Percentiles rank a stretch among this genome's conserved stretches.
phyloP scores from a whole-genome alignment of 2,797 vertebrate species.

The Anableps anableps region DNA sequence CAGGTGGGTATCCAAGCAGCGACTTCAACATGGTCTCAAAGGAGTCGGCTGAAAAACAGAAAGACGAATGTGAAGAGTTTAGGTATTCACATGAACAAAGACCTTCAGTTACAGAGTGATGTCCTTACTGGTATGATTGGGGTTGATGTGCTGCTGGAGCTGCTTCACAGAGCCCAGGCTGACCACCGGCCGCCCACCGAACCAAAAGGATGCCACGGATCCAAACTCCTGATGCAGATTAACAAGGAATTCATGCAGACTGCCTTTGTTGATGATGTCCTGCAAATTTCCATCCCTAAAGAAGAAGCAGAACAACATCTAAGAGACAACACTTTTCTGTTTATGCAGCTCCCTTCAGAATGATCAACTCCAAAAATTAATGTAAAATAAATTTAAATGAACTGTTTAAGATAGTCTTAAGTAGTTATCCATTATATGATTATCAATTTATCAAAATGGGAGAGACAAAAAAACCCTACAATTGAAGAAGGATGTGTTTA shows the following conservation, averaged over 20 bases:
- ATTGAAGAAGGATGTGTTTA: too few species aligned
- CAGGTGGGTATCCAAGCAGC: constrained; percentile 90
- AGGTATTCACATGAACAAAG: not conserved
- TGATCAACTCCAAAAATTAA: not conserved
- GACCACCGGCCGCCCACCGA: constrained; percentile 91
- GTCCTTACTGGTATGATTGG: constrained; percentile 88
- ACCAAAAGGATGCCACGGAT: constrained; percentile 94
- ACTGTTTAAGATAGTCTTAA: not conserved
- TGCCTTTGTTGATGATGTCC: constrained; percentile 90
- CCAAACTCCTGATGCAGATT: constrained; percentile 91
- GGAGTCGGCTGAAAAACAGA: constrained; percentile 85
- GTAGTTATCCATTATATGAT: not conserved
- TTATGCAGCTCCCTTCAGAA: not conserved
- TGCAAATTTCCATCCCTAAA: constrained; percentile 94
- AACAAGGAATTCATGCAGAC: constrained; percentile 94
- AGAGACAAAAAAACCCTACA: not conserved
- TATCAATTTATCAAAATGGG: not conserved
- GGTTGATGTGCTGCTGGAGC: constrained; percentile 92
- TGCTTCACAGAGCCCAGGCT: constrained; percentile 89
- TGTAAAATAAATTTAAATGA: not conserved
- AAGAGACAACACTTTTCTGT: not conserved
- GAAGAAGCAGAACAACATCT: not conserved
- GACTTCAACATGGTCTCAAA: constrained; percentile 98
- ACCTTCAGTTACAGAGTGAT: not conserved
- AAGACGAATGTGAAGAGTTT: not conserved